Evolutionary conservation across 2,888 invertebrate species (phyloP), one percentile per base, ranked within the genome.

Genomic region (Nomada goodeniana): DNA sequence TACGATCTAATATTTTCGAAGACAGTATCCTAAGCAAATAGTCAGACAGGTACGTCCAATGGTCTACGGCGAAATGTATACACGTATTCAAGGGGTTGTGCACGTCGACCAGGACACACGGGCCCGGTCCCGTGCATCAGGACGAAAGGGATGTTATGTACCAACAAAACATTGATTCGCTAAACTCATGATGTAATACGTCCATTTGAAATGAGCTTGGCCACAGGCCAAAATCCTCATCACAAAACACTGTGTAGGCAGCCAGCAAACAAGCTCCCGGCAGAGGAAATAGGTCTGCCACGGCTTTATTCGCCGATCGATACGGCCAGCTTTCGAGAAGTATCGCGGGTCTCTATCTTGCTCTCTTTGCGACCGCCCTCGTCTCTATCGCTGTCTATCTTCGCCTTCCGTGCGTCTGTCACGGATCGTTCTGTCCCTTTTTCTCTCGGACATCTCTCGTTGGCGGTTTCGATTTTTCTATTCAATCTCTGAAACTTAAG

Each of bases 131-230:
- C 60, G 26, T 78, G 72, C 47, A 52, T 70, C 78, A 53, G 50
- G 55, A 53, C 23, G 65, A 73, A 71, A 80, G 81, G 71, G 82
- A 82, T 61, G 77, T 83, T 90, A 88, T 88, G 85, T 86, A 85
- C 88, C 86, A 85, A 89, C 90, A 90, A 91, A 91, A 91, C 92
- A 92, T 92, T 91, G 92, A 92, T 92, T 92, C 90, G 90, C 91
- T 92, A 92, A 92, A 92, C 90, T 91, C 91, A 91, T 92, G 91
- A 92, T 92, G 91, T 91, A 92, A 92, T 91, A 91, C 91, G 91
- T 91, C 91, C 91, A 92, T 92, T 92, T 88, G 92, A 91, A 92
- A 92, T 91, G 92, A 92, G 92, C 89, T 92, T 92, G 92, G 92
- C 91, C 83, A 72, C 36, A 70, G 78, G 89, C 92, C 92, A 92